phyloP scores from a whole-genome alignment of 2,797 vertebrate species.

The Macrochelys suwanniensis region DNA sequence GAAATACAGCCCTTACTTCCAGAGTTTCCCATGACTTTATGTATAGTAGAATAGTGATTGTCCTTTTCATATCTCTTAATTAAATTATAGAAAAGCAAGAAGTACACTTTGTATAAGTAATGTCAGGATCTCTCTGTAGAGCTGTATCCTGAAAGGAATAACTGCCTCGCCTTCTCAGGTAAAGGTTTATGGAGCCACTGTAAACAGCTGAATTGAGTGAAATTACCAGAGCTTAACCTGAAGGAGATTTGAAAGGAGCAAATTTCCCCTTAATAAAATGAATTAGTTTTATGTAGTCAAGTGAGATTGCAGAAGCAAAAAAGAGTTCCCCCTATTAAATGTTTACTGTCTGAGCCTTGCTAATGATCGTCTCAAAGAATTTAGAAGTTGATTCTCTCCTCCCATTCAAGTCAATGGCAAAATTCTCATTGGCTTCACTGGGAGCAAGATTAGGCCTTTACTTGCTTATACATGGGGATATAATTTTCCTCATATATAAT shows the following conservation, averaged over 20 bases:
- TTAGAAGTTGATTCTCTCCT: not conserved
- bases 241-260: constrained; percentile 12
- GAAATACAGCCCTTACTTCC: not conserved
- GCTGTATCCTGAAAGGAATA: constrained; percentile 48
- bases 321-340: not conserved
- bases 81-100: constrained; percentile 43
- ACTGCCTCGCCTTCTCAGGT: constrained; percentile 2
- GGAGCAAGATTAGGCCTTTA: not conserved
- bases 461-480: not conserved
- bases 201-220: constrained; percentile 43
- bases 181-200: constrained; percentile 47
- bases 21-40: not conserved
- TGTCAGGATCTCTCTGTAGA: constrained; percentile 28
- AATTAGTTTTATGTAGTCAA: not conserved
- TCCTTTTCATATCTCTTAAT: constrained; percentile 27
- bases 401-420: no score
- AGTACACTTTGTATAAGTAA: not conserved
- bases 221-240: constrained; percentile 10
- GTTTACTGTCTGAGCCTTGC: not conserved
- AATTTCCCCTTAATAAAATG: constrained; percentile 24
- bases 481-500: not conserved
- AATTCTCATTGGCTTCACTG: no score
- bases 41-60: not conserved
- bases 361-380: constrained; percentile 31
- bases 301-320: not conserved